Base-by-base conservation (phyloP, 1,140 invertebrate species). In the Latrodectus geometricus region DNA sequence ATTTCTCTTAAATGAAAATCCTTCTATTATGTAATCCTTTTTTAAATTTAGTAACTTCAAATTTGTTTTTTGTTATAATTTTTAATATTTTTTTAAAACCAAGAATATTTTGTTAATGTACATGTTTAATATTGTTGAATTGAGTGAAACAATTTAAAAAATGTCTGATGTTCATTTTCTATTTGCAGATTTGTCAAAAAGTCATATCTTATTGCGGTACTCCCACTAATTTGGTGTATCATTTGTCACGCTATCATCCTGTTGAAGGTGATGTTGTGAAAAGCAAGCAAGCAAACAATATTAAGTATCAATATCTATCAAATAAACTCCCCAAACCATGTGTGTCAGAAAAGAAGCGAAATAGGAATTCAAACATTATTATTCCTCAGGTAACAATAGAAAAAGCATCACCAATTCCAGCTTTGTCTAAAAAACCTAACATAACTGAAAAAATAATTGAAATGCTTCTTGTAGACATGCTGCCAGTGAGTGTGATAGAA, bases 101-200 rank as follows among this genome's bases (percentile, higher is more conserved):
- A 35, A 35, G 35, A 35, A 35, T 35, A 35, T 35, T 35, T 35
- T 35, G 35, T 35, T 35, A 35, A 35, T 35, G 5, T 35, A 3
- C 35, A 35, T 35, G 35, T 35, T 35, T 35, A 35, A 35, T 35
- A 35, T 35, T 35, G 35, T 35, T 35, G 1, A 3, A 35, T 35
- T 5, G 5, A 35, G 5, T 35, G n/a, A n/a, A n/a, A n/a, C 9
- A 76, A 56, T 76, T 23, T 21, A 2, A 52, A 76, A 76, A 20
- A 21, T 54, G n/a, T 35, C 35, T 1, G 1, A 35, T 35, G 35
- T 61, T 35, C 21, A 23, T 77, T 48, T 3, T 78, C 9, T 69
- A 54, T 66, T 87, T 87, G 21, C 35, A 87, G 85, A 80, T 87
- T 9, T 87, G 85, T 35, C 85, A 87, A 17, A 87, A 87, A 87